Evolutionary conservation across 2,113 vertebrate species (phyloP).

Genomic region (Malurus cyaneus): DNA sequence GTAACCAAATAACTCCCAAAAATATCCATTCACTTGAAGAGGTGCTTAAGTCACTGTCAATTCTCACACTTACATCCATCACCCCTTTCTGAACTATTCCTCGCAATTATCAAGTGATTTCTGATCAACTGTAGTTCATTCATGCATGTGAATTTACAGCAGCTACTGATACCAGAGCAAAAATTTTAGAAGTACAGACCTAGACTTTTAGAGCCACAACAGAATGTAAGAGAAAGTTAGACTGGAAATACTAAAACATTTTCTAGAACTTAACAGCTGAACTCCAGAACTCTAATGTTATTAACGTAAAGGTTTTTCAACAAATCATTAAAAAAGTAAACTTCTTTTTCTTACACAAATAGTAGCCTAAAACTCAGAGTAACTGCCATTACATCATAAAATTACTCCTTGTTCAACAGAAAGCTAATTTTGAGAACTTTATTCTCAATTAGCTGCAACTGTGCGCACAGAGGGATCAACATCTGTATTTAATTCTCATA

Average conservation of each 20-base stretch:
- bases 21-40: neutral
- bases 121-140: neutral
- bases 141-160: neutral
- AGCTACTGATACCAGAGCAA: neutral
- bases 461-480: neutral
- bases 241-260: neutral
- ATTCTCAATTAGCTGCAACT: neutral
- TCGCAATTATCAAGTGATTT: neutral
- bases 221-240: neutral
- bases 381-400: neutral
- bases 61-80: neutral
- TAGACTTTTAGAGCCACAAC: neutral
- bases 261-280: neutral
- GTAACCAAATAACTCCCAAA: neutral
- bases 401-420: neutral
- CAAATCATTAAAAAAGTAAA: neutral
- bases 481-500: neutral
- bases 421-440: neutral
- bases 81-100: neutral
- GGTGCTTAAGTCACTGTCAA: neutral
- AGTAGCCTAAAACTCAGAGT: neutral
- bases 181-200: neutral
- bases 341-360: neutral
- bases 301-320: neutral
- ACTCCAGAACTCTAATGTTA: neutral